Evolutionary conservation across 2,888 invertebrate species (phyloP).

Genomic region (Cataglyphis livida): DNA sequence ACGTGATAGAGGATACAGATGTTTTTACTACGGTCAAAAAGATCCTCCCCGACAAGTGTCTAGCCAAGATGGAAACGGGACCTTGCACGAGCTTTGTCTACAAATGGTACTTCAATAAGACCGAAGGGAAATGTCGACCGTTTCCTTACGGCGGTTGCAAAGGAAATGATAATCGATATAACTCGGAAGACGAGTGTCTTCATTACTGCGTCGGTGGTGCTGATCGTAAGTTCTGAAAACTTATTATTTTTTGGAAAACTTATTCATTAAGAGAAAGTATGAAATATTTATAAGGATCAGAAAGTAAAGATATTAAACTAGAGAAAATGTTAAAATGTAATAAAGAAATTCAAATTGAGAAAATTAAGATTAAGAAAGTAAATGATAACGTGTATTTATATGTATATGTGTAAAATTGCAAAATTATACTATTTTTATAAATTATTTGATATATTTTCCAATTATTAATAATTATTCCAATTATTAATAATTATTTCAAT

Average conservation of each 20-base stretch:
- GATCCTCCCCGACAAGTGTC: slow-evolving; percentile 85
- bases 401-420: background rate
- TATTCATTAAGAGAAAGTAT: slow-evolving; percentile 2
- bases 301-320: background rate
- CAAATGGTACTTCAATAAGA: slow-evolving; percentile 90
- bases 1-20: slow-evolving; percentile 72
- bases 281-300: background rate
- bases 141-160: slow-evolving; percentile 91
- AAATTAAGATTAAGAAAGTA: background rate
- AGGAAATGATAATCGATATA: slow-evolving; percentile 90
- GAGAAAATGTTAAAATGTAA: background rate
- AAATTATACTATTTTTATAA: background rate
- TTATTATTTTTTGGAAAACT: slow-evolving; percentile 1
- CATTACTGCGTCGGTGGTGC: slow-evolving; percentile 88
- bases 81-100: slow-evolving; percentile 89
- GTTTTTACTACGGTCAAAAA: slow-evolving; percentile 76
- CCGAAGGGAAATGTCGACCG: slow-evolving; percentile 87
- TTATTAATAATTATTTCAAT: no score
- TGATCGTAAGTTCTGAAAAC: slow-evolving; percentile 78
- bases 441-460: background rate
- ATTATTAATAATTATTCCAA: no score
- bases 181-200: slow-evolving; percentile 89
- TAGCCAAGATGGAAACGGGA: slow-evolving; percentile 86
- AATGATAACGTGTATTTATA: background rate
- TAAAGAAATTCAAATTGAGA: background rate